Conservation (phyloP, 2,113 vertebrate genomes). For the Choloepus hoffmanni region DNA sequence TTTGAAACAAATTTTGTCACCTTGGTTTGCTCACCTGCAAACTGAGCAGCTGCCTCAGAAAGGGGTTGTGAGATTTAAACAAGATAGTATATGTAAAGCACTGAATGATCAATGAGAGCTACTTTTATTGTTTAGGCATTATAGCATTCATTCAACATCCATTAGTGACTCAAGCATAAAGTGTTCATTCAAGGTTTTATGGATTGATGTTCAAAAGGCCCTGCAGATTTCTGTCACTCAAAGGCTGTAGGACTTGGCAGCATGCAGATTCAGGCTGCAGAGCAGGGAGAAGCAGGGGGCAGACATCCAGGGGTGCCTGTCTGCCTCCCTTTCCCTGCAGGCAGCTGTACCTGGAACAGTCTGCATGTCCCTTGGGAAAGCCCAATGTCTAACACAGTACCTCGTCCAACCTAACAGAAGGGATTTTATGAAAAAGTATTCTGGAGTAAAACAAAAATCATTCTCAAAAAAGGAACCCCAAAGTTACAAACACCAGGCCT, state of each 20-base stretch:
- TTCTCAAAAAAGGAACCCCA: constrained; percentile 22
- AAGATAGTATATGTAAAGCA: background rate
- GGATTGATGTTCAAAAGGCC: background rate
- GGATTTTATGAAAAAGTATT: constrained; percentile 36
- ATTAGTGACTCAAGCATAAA: constrained; percentile 5
- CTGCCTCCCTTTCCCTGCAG: background rate
- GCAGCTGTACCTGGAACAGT: background rate
- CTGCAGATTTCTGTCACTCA: background rate
- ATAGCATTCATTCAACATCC: background rate
- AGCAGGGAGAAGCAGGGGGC: background rate
- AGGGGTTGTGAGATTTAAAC: background rate
- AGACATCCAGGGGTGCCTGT: background rate
- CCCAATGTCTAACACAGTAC: constrained; percentile 6
- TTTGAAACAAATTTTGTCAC: background rate
- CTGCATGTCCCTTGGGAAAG: background rate
- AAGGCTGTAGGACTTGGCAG: background rate
- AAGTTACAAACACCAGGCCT: background rate
- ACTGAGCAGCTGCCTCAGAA: background rate
- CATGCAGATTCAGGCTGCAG: too few relatives aligned
- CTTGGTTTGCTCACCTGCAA: background rate
- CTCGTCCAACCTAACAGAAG: constrained; percentile 39
- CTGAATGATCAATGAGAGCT: too few relatives aligned
- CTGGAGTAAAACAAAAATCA: constrained; percentile 43
- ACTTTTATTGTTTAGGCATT: background rate
- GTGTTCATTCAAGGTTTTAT: constrained; percentile 29